phyloP scores from a whole-genome alignment of 2,888 invertebrate genomes.

The Cactoblastis cactorum region DNA sequence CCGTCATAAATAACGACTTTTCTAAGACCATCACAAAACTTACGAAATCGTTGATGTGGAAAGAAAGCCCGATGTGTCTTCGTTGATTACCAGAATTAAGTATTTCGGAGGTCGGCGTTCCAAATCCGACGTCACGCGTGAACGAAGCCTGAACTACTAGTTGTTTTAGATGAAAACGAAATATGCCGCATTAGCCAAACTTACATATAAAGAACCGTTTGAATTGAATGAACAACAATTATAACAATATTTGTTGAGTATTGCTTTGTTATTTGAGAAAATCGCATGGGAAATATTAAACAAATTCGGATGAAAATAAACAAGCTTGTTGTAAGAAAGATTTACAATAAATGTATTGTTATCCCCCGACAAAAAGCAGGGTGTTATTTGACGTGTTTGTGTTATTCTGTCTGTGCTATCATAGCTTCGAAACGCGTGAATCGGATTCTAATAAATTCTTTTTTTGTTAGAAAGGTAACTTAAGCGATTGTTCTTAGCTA shows the following conservation, averaged over 20 bases:
- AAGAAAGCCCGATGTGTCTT: slow-evolving; percentile 12
- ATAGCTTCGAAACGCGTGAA: too few species aligned
- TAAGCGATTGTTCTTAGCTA: too few species aligned
- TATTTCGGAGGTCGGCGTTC: slow-evolving; percentile 13
- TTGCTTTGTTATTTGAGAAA: background rate
- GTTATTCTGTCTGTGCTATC: background rate
- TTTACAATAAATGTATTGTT: background rate
- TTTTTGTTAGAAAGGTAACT: too few species aligned
- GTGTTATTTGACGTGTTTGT: background rate
- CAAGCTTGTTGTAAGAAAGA: background rate
- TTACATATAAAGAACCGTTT: too few species aligned
- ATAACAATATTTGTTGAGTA: background rate
- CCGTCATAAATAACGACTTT: background rate
- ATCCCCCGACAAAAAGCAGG: too few species aligned
- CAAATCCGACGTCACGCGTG: slow-evolving; percentile 27
- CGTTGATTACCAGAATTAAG: slow-evolving; percentile 14
- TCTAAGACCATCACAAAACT: background rate
- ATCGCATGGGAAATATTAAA: background rate
- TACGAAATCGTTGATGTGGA: slow-evolving; percentile 5
- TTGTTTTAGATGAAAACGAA: background rate
- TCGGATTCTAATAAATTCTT: too few species aligned
- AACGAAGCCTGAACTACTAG: slow-evolving; percentile 20
- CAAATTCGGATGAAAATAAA: background rate
- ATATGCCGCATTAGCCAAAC: background rate
- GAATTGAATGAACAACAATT: background rate